These are phyloP conservation scores for Lethocerus indicus DNA, from an alignment of 1,140 invertebrate genomes.

Conservation along the genomic window DNA sequence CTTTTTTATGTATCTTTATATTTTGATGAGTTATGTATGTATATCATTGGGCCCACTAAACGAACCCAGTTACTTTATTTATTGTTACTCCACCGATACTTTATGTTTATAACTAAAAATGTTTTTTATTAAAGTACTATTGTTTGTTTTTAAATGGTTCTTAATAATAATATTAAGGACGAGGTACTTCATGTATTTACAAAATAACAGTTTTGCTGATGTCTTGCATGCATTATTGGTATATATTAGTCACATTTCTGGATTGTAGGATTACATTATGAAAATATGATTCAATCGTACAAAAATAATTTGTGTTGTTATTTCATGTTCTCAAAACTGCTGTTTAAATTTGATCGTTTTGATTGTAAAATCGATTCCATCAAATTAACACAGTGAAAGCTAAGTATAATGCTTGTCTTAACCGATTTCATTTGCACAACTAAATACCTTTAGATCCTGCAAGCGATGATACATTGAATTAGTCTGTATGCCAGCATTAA, in stretches of 20 bases:
- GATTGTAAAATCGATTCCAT: no score
- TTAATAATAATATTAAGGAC: constrained; percentile 20
- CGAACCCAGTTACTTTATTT: constrained; percentile 18
- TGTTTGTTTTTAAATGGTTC: constrained; percentile 17
- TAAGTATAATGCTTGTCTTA: no score
- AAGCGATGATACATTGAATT: no score
- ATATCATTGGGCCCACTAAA: constrained; percentile 18
- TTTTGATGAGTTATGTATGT: constrained; percentile 1
- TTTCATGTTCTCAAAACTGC: constrained; percentile 9
- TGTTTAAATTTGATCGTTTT: constrained; percentile 8
- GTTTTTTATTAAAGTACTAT: no score
- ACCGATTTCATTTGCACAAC: no score
- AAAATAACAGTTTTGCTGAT: constrained; percentile 20
- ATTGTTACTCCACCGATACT: constrained; percentile 19
- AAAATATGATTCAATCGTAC: constrained; percentile 22
- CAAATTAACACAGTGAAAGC: no score
- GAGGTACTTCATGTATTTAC: constrained; percentile 21
- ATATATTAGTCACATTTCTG: constrained; percentile 22
- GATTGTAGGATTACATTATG: constrained; percentile 22
- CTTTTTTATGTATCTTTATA: neutral
- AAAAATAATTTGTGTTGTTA: constrained; percentile 14
- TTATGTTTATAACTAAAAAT: constrained; percentile 17
- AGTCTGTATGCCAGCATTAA: no score
- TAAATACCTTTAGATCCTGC: no score
- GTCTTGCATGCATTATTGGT: constrained; percentile 22